phyloP scores from a whole-genome alignment of 1,140 invertebrate species.

The Macrobrachium rosenbergii region DNA sequence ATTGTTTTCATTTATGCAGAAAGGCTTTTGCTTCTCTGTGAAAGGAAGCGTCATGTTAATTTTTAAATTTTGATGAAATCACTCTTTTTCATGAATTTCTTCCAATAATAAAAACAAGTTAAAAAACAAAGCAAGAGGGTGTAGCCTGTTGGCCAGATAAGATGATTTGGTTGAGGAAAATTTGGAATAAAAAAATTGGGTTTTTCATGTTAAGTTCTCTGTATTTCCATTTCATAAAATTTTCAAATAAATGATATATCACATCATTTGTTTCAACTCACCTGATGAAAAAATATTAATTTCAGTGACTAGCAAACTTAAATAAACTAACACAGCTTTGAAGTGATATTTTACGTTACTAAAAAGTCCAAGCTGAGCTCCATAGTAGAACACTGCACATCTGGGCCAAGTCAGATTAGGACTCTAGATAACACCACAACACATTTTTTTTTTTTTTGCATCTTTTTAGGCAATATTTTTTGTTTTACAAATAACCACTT shows the following conservation, averaged over 20 bases:
- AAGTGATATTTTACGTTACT: conserved; percentile 1
- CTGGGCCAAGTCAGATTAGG: not conserved
- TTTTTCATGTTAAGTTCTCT: conserved; percentile 43
- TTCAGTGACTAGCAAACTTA: conserved; percentile 56
- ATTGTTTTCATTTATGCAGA: too few species aligned
- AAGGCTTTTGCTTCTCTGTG: not conserved
- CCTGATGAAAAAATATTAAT: conserved; percentile 60
- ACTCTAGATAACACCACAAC: not conserved
- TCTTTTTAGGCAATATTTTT: too few species aligned
- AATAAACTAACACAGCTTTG: conserved; percentile 60
- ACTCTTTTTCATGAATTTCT: not conserved
- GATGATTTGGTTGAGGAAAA: not conserved
- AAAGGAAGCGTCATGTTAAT: not conserved
- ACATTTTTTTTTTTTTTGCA: not conserved
- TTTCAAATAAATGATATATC: conserved; percentile 63
- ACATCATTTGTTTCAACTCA: conserved; percentile 58
- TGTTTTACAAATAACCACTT: too few species aligned
- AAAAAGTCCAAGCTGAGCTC: conserved; percentile 39
- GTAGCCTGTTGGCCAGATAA: not conserved
- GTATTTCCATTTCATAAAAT: conserved; percentile 61
- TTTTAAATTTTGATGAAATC: not conserved
- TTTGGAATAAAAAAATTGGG: conserved; percentile 26
- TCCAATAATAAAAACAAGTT: not conserved
- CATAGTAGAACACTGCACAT: not conserved
- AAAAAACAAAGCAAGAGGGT: not conserved